These are phyloP conservation scores for Drosophila niveifrons DNA, from an alignment of 2,888 invertebrate genomes.

Conservation along the genomic window DNA sequence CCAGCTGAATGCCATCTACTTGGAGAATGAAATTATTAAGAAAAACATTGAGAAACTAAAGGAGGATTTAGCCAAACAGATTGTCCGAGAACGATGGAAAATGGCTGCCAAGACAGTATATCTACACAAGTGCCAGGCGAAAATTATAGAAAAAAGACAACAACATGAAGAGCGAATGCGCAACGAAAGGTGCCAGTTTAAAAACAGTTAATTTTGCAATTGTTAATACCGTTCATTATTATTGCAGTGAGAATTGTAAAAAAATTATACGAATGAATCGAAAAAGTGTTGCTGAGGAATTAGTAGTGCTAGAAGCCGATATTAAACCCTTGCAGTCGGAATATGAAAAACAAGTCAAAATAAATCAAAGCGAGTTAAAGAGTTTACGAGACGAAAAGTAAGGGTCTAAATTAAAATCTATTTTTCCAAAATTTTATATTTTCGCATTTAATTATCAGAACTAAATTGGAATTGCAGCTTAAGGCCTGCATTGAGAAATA, in stretches of 20 bases:
- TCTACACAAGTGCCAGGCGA: slow-evolving; percentile 37
- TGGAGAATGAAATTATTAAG: slow-evolving; percentile 48
- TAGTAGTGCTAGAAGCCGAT: slow-evolving; percentile 68
- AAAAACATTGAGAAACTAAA: slow-evolving; percentile 24
- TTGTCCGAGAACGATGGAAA: slow-evolving; percentile 30
- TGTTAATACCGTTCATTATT: background rate
- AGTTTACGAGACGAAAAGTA: slow-evolving; percentile 80
- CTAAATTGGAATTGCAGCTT: slow-evolving; percentile 76
- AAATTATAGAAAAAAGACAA: slow-evolving; percentile 23
- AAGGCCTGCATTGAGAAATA: slow-evolving; percentile 79
- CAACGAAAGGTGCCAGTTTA: slow-evolving; percentile 43
- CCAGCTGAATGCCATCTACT: slow-evolving; percentile 48
- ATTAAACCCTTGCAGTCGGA: slow-evolving; percentile 50
- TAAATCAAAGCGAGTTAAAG: slow-evolving; percentile 67
- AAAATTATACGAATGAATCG: slow-evolving; percentile 68
- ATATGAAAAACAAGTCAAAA: slow-evolving; percentile 60
- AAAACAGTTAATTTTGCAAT: background rate
- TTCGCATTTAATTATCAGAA: slow-evolving; percentile 57
- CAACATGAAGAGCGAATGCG: slow-evolving; percentile 35
- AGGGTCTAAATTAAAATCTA: background rate
- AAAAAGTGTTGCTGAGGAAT: slow-evolving; percentile 55
- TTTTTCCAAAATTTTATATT: too few species aligned
- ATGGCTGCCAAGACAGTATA: slow-evolving; percentile 19
- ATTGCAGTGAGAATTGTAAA: slow-evolving; percentile 72
- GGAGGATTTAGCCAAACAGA: slow-evolving; percentile 20